A percentile compares a stretch with the other conserved stretches of the same genome.
phyloP scores from a whole-genome alignment of 1,140 invertebrate species.

The Drosophila trapezifrons region DNA sequence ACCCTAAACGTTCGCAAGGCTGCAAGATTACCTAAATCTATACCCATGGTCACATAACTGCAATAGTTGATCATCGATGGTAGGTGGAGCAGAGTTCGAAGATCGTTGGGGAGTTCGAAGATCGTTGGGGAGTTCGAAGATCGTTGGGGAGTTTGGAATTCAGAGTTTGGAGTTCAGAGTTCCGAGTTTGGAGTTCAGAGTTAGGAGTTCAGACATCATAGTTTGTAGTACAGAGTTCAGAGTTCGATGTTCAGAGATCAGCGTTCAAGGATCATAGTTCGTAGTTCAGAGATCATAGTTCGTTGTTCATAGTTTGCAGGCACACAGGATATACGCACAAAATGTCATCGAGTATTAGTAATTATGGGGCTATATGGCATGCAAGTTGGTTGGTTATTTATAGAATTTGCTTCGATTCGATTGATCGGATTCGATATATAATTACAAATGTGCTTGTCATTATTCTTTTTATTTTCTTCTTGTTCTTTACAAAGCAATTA shows the following conservation, averaged over 20 bases:
- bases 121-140: too few species aligned
- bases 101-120: too few species aligned
- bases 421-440: conserved; percentile 60
- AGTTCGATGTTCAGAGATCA: too few species aligned
- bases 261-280: too few species aligned
- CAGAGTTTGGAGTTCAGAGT: too few species aligned
- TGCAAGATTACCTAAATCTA: conserved; percentile 98
- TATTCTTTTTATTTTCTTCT: conserved; percentile 15
- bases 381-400: conserved; percentile 30
- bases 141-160: too few species aligned
- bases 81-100: neutral
- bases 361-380: conserved; percentile 53
- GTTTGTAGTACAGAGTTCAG: too few species aligned
- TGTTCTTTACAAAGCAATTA: conserved; percentile 35
- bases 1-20: conserved; percentile 99
- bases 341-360: conserved; percentile 72
- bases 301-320: conserved; percentile 31
- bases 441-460: conserved; percentile 69
- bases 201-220: too few species aligned
- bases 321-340: conserved; percentile 72
- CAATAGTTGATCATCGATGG: conserved; percentile 9
- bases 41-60: conserved; percentile 99
- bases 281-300: conserved; percentile 2
- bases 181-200: too few species aligned
- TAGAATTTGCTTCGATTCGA: conserved; percentile 55